Conservation (phyloP, 2,797 vertebrate species). For the Cossypha dichroa region DNA sequence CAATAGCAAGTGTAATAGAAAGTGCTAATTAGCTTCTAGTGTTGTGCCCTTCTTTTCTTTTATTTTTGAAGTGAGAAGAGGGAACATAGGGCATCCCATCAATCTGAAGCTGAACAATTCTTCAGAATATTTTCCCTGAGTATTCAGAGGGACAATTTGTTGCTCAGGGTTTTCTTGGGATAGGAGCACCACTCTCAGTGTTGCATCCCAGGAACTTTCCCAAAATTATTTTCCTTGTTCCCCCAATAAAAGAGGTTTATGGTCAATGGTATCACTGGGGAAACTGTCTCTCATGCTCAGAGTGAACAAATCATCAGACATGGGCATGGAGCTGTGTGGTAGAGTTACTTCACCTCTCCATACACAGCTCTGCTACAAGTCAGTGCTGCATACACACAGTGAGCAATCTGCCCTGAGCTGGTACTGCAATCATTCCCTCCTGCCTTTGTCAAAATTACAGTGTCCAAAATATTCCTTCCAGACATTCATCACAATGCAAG, state of each 20-base stretch:
- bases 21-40: not conserved
- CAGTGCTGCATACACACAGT: rapidly evolving
- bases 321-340: not conserved
- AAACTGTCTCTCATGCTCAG: not conserved
- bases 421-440: not conserved
- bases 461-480: not conserved
- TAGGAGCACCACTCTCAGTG: not conserved
- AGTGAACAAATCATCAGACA: not conserved
- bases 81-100: not conserved
- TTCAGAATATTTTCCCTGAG: not conserved
- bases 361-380: not conserved
- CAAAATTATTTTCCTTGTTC: not conserved
- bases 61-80: not conserved
- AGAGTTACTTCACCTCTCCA: not conserved
- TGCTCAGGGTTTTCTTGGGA: not conserved
- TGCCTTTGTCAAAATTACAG: not conserved
- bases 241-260: not conserved
- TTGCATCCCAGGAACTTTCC: not conserved
- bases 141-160: not conserved
- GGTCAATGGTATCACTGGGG: not conserved
- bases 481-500: not conserved
- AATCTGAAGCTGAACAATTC: not conserved
- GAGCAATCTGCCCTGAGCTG: not conserved
- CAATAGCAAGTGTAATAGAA: not conserved
- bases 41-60: not conserved